These are phyloP conservation scores for Watsonalla binaria DNA, from an alignment of 2,888 invertebrate species.

Conservation along the genomic window DNA sequence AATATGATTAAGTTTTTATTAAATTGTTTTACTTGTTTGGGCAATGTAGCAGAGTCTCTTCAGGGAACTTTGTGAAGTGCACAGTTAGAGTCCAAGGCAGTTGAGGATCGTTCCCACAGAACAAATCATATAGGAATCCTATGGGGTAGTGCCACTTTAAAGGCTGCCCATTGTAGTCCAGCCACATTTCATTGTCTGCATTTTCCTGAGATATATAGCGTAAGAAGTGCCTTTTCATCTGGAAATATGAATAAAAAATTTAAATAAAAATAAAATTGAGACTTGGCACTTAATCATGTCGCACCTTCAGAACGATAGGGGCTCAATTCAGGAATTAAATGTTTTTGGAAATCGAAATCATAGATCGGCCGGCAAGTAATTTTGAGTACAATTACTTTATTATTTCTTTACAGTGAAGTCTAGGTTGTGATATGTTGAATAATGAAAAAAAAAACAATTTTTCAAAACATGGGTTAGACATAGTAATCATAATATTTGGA, in stretches of 20 bases:
- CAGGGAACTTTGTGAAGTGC: conserved; percentile 97
- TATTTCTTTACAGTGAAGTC: no score
- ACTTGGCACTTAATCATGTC: no score
- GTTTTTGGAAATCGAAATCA: no score
- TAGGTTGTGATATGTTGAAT: no score
- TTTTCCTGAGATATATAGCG: conserved; percentile 89
- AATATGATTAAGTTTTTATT: neutral
- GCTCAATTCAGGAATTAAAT: no score
- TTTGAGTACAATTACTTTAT: no score
- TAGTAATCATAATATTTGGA: no score
- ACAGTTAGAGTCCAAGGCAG: conserved; percentile 96
- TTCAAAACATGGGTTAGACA: no score
- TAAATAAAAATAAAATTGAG: neutral
- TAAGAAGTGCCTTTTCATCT: conserved; percentile 93
- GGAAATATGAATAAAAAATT: conserved; percentile 20
- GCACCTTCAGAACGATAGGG: no score
- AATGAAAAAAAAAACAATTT: no score
- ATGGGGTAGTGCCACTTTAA: conserved; percentile 94
- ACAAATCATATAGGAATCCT: conserved; percentile 95
- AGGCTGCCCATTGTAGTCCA: conserved; percentile 94
- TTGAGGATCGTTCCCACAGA: conserved; percentile 81
- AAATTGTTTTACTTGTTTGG: conserved; percentile 84
- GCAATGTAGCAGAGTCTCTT: conserved; percentile 91
- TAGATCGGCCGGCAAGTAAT: no score
- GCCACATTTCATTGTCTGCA: conserved; percentile 94